Evolutionary conservation across 2,113 vertebrate genomes (phyloP).

Genomic region (Haemorhous mexicanus): DNA sequence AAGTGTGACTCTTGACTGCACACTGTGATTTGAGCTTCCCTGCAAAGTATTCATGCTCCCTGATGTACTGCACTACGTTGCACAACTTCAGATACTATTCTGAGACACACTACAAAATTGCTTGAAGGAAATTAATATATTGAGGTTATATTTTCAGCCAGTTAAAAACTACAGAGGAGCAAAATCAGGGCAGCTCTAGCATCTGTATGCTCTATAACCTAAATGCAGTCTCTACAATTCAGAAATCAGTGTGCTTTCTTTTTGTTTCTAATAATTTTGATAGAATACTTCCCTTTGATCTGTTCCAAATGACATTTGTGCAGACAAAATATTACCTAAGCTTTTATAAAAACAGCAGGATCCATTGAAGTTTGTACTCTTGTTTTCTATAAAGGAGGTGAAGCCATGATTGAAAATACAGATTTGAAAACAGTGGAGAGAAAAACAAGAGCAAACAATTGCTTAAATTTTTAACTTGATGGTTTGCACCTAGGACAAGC

Average conservation of each 20-base stretch:
- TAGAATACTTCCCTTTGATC: neutral
- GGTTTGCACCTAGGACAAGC: neutral
- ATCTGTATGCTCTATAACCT: accelerated
- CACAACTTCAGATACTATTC: neutral
- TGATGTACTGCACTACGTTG: neutral
- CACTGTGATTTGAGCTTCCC: neutral
- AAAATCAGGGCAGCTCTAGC: neutral
- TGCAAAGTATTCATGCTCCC: neutral
- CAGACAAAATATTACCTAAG: neutral
- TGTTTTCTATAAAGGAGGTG: neutral
- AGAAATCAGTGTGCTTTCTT: neutral
- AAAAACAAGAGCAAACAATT: neutral
- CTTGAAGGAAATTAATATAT: neutral
- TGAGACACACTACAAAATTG: neutral
- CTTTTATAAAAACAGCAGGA: neutral
- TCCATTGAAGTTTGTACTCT: neutral
- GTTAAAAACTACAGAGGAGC: neutral
- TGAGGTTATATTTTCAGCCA: neutral
- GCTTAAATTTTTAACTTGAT: neutral
- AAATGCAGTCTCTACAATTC: neutral
- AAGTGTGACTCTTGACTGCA: neutral
- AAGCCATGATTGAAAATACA: neutral
- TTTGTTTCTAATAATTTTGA: neutral
- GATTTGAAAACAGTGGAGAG: neutral
- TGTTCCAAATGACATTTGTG: neutral